Evolutionary conservation across 1,140 invertebrate genomes (phyloP).

Genomic region (Drosophila parabipectinata): DNA sequence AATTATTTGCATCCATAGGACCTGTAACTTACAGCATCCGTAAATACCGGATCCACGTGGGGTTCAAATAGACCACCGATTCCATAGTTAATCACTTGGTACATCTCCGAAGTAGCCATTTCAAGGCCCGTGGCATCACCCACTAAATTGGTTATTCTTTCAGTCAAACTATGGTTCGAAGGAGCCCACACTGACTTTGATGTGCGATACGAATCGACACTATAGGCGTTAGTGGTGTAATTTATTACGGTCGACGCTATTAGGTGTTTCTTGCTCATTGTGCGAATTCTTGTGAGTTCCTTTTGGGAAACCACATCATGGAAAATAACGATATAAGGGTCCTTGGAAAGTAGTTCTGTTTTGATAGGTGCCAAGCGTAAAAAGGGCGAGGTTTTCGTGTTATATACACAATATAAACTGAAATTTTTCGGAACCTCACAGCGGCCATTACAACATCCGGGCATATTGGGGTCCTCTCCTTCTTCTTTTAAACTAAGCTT

Average conservation of each 20-base stretch:
- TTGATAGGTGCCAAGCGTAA: conserved; percentile 33
- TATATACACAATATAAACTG: conserved; percentile 32
- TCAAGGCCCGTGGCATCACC: conserved; percentile 9
- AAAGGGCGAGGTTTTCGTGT: conserved; percentile 10
- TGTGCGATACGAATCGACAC: background rate
- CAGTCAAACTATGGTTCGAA: background rate
- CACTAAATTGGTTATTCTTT: background rate
- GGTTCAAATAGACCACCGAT: conserved; percentile 13
- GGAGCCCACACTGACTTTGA: conserved; percentile 25
- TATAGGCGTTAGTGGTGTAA: background rate
- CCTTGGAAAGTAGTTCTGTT: conserved; percentile 26
- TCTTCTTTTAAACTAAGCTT: background rate
- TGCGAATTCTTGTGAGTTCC: background rate
- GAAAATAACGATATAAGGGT: conserved; percentile 20
- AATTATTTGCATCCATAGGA: fast-evolving
- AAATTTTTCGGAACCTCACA: conserved; percentile 2
- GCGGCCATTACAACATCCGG: conserved; percentile 25
- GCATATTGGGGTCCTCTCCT: background rate
- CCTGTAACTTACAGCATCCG: background rate
- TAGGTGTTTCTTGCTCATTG: background rate
- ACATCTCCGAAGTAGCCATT: conserved; percentile 12
- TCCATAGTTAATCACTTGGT: conserved; percentile 31
- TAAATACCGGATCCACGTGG: background rate
- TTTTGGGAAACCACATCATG: conserved; percentile 17
- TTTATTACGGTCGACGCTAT: background rate